A percentile compares a stretch with the other conserved stretches of the same genome.
Evolutionary conservation across 2,797 vertebrate species (phyloP).

Genomic region (Synanceia verrucosa): DNA sequence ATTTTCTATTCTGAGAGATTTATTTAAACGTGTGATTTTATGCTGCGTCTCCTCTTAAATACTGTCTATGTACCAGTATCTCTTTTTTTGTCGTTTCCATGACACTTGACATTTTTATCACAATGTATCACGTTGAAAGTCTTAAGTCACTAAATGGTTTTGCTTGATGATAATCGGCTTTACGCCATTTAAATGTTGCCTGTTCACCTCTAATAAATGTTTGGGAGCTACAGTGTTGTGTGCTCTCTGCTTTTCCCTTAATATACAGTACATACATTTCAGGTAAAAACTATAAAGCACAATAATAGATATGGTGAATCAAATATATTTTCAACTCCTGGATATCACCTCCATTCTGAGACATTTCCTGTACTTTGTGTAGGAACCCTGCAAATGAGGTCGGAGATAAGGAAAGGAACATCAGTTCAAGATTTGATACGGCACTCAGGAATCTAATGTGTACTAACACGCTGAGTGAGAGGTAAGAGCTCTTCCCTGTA

Average conservation of each 20-base stretch:
- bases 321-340: neutral
- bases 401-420: slow-evolving; percentile 26
- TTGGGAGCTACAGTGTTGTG: neutral
- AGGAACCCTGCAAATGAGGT: slow-evolving; percentile 31
- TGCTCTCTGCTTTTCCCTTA: slow-evolving; percentile 4
- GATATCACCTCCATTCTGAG: neutral
- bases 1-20: neutral
- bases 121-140: neutral
- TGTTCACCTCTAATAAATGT: neutral
- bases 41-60: neutral
- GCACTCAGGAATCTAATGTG: slow-evolving; percentile 36
- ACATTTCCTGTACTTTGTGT: neutral
- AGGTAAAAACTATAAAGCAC: slow-evolving; percentile 8
- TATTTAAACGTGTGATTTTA: neutral
- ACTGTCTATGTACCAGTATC: neutral
- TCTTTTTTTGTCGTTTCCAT: neutral
- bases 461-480: slow-evolving; percentile 37
- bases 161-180: no score
- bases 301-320: neutral
- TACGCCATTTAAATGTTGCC: neutral
- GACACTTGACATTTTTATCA: neutral
- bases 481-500: slow-evolving; percentile 32
- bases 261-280: neutral
- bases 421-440: slow-evolving; percentile 34
- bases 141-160: no score